Evolutionary conservation across 1,140 invertebrate species (phyloP), one percentile per base, ranked within the genome.

Genomic region (Mizuhopecten yessoensis): DNA sequence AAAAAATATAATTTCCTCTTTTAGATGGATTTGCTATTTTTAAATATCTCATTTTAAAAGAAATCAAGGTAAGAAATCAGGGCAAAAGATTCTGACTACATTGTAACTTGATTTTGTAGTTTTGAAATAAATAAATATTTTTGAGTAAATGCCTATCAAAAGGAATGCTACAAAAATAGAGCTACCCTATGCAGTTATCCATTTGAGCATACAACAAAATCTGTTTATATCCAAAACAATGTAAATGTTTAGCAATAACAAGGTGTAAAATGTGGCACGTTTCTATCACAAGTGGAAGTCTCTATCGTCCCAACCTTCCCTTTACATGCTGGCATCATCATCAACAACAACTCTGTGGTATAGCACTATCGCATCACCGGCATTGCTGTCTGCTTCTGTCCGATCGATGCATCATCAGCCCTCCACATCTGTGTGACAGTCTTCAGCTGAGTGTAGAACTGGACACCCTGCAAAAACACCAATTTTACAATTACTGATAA

Each of bases 371-470:
- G 89, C 95, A 95, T 94, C 87, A 96, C 94, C 13, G 96, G 96
- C 95, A 96, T 96, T 89, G 95, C 92, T 0, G 94, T 95, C n/a
- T 94, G 93, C 36, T 95, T 93, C 13, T 93, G 92, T 11, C 93
- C 93, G 13, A 93, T 39, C 2, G 97, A 98, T 0, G 98, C 98
- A 96, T 99, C 98, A 90, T 98, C 98, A 92, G 98, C 98, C 93
- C 99, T 97, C 99, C 99, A 99, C 94, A 99, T 97, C 94, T 99
- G 99, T 0, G 99, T 99, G 0, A 99, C 98, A 0, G 99, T 99
- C 97, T 99, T 99, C 20, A 98, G 97, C 97, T 99, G 98, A 0
- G 99, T 99, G 96, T 99, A 99, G 97, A 99, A 99, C 95, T 99
- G 98, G 87, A 99, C 97, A 33, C 99, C 99, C 98, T 99, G 97